A percentile compares a stretch with the other conserved stretches of the same genome.
These are phyloP conservation scores for Allobates femoralis DNA, from an alignment of 2,797 vertebrate genomes.

Conservation along the genomic window DNA sequence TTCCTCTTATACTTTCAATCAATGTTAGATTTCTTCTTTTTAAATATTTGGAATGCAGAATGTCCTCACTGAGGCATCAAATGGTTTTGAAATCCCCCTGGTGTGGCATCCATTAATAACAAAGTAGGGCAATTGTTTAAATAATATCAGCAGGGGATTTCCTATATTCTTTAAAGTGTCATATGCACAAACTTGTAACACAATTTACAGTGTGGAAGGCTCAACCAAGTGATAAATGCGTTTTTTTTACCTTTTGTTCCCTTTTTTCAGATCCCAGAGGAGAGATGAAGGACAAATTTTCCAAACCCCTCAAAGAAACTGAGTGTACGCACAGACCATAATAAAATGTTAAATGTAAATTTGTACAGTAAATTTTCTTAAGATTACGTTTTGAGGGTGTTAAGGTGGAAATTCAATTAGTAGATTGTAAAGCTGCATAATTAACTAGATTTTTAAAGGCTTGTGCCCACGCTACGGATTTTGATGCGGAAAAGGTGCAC, in stretches of 20 bases:
- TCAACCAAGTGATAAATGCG: background rate
- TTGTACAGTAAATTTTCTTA: no score
- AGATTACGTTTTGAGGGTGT: no score
- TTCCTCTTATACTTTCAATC: background rate
- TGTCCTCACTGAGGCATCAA: background rate
- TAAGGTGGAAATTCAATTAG: no score
- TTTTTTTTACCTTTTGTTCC: background rate
- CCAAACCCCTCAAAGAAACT: no score
- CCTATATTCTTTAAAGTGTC: background rate
- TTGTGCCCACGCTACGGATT: no score
- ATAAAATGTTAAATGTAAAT: no score
- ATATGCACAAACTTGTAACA: background rate
- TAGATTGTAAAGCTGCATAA: no score
- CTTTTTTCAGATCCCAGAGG: background rate
- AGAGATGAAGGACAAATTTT: no score
- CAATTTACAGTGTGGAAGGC: background rate
- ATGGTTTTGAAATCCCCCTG: background rate
- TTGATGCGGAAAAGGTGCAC: no score
- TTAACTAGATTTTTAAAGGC: no score
- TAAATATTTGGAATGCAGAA: background rate
- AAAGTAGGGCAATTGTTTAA: background rate
- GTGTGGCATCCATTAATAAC: background rate
- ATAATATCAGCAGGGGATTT: background rate
- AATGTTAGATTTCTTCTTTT: background rate
- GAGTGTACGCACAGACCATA: no score